Percentiles rank a stretch among this genome's conserved stretches.
Conservation (phyloP, 2,797 vertebrate genomes). For the Pitangus sulphuratus region DNA sequence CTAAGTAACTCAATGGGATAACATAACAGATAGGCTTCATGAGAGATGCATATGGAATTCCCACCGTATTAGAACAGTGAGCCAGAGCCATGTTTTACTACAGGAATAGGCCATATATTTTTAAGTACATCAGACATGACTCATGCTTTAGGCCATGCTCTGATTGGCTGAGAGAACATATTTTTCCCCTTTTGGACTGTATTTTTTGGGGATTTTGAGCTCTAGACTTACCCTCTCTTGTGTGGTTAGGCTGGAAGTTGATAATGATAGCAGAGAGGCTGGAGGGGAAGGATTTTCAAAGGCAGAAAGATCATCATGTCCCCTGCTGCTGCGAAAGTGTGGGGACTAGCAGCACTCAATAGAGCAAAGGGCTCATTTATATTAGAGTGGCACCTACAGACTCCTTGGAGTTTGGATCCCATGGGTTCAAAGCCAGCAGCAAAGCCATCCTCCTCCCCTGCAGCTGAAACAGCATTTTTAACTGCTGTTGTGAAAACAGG, state of each 20-base stretch:
- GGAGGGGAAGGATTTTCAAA: not conserved
- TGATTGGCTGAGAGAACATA: not conserved
- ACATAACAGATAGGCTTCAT: slow-evolving; percentile 56
- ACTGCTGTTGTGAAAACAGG: not conserved
- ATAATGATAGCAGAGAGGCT: rapidly evolving
- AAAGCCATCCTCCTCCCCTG: not conserved
- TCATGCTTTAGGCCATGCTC: not conserved
- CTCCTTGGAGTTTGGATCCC: not conserved
- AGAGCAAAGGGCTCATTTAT: not conserved
- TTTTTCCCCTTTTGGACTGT: not conserved
- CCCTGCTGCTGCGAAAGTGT: not conserved
- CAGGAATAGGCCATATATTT: slow-evolving; percentile 3
- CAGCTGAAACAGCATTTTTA: not conserved
- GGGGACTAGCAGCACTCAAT: not conserved
- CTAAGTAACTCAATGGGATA: slow-evolving; percentile 64
- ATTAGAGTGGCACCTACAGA: not conserved
- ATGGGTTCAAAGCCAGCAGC: not conserved
- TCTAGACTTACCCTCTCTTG: not conserved
- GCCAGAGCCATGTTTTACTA: slow-evolving; percentile 26
- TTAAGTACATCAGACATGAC: not conserved
- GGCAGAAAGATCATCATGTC: not conserved
- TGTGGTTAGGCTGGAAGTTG: not conserved
- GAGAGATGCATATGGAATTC: slow-evolving; percentile 49
- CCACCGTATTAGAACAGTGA: not conserved
- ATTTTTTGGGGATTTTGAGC: not conserved